phyloP scores from a whole-genome alignment of 1,140 invertebrate genomes.

The Acromyrmex echinatior region DNA sequence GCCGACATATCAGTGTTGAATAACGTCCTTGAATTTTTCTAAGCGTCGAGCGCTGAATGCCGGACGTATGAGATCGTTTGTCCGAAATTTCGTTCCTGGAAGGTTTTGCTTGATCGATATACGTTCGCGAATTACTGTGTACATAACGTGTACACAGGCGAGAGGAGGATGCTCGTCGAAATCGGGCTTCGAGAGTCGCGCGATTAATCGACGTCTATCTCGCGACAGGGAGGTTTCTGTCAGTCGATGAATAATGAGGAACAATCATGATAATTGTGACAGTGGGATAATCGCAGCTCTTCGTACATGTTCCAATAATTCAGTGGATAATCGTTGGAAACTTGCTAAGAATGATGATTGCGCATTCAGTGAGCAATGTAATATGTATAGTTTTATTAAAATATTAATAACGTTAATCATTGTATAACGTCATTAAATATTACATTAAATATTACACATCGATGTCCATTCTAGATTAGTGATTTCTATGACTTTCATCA shows the following conservation, averaged over 20 bases:
- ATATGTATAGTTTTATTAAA: neutral
- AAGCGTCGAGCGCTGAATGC: constrained; percentile 25
- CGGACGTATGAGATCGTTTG: neutral
- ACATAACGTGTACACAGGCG: neutral
- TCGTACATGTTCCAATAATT: neutral
- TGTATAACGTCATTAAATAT: neutral
- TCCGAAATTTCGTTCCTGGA: neutral
- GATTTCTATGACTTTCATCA: neutral
- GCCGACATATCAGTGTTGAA: constrained; percentile 57
- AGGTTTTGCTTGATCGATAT: constrained; percentile 42
- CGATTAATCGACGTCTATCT: constrained; percentile 41
- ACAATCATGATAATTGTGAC: constrained; percentile 30
- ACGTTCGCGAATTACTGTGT: constrained; percentile 9
- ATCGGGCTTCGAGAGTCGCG: neutral
- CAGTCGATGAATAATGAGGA: constrained; percentile 41
- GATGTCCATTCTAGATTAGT: neutral
- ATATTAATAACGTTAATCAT: neutral
- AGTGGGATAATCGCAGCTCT: neutral
- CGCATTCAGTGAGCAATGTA: neutral
- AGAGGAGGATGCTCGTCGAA: constrained; percentile 11
- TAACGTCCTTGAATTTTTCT: constrained; percentile 35
- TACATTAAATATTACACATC: neutral
- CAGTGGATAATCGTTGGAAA: neutral
- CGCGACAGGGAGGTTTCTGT: constrained; percentile 8
- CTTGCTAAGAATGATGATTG: neutral